A percentile compares a stretch with the other conserved stretches of the same genome.
phyloP scores from a whole-genome alignment of 2,888 invertebrate species.

The Macrophya annulata region DNA sequence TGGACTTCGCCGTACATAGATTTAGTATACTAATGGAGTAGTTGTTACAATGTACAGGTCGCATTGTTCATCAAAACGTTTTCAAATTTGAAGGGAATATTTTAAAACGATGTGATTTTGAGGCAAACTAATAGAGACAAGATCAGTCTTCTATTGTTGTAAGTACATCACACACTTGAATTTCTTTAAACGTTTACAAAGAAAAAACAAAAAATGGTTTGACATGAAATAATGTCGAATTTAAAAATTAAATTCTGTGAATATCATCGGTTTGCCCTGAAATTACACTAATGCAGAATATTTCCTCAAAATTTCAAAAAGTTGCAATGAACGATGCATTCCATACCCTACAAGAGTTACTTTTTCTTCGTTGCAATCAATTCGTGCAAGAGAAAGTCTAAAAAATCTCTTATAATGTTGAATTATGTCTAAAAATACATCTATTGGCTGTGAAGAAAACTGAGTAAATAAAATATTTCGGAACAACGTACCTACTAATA shows the following conservation, averaged over 20 bases:
- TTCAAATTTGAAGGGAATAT: too few relatives aligned
- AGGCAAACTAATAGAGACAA: too few relatives aligned
- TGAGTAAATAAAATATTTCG: slow-evolving; percentile 78
- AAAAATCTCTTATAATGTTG: background rate
- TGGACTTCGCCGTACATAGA: too few relatives aligned
- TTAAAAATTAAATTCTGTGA: slow-evolving; percentile 10
- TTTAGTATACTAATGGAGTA: too few relatives aligned
- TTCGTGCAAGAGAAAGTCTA: background rate
- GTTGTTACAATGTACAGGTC: too few relatives aligned
- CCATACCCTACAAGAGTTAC: background rate
- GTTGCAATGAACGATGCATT: background rate
- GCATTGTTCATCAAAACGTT: too few relatives aligned
- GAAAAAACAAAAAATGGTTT: background rate
- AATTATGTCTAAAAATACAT: background rate
- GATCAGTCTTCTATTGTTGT: background rate
- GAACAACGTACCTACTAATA: slow-evolving; percentile 90
- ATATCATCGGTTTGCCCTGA: background rate
- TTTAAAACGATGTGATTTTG: too few relatives aligned
- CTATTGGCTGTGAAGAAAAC: too few relatives aligned
- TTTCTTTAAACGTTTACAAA: background rate
- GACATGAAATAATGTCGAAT: background rate
- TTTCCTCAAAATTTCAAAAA: background rate
- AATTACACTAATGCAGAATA: background rate
- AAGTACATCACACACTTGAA: background rate
- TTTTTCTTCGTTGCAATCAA: background rate